Conservation (phyloP, 1,140 invertebrate genomes). For the Drosophila bocki region DNA sequence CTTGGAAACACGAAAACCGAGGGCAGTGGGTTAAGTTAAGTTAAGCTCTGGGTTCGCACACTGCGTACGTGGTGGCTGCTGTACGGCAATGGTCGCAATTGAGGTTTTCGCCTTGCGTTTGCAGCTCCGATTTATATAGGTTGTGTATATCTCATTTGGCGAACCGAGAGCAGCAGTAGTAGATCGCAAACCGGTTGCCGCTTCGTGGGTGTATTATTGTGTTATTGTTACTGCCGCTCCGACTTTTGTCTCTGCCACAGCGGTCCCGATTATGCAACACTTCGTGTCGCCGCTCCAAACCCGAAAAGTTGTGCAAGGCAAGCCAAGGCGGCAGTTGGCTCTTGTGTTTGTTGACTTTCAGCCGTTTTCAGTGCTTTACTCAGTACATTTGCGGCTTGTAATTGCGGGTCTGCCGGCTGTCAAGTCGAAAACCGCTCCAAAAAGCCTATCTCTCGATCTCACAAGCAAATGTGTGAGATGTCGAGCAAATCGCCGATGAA, state of each 20-base stretch:
- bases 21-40: slow-evolving; percentile 72
- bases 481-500: slow-evolving; percentile 47
- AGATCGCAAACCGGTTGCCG: slow-evolving; percentile 64
- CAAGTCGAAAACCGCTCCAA: slow-evolving; percentile 4
- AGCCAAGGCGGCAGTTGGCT: slow-evolving; percentile 30
- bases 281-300: slow-evolving; percentile 73
- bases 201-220: slow-evolving; percentile 73
- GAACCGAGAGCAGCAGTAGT: slow-evolving; percentile 33
- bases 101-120: slow-evolving; percentile 50
- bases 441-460: slow-evolving; percentile 53
- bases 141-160: slow-evolving; percentile 33
- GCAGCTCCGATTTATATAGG: slow-evolving; percentile 51
- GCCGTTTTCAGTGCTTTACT: slow-evolving; percentile 13
- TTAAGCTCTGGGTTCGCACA: slow-evolving; percentile 16
- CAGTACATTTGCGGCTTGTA: slow-evolving; percentile 40
- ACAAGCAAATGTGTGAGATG: slow-evolving; percentile 70
- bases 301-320: slow-evolving; percentile 63
- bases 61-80: slow-evolving; percentile 58
- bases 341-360: slow-evolving; percentile 43
- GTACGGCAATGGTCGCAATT: slow-evolving; percentile 42
- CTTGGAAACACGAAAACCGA: slow-evolving; percentile 43
- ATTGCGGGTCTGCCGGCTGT: slow-evolving; percentile 19
- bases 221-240: slow-evolving; percentile 51
- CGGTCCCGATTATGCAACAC: slow-evolving; percentile 70
- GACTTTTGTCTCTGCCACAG: slow-evolving; percentile 48